phyloP scores from a whole-genome alignment of 2,797 vertebrate species.

The Holocentrus rufus region DNA sequence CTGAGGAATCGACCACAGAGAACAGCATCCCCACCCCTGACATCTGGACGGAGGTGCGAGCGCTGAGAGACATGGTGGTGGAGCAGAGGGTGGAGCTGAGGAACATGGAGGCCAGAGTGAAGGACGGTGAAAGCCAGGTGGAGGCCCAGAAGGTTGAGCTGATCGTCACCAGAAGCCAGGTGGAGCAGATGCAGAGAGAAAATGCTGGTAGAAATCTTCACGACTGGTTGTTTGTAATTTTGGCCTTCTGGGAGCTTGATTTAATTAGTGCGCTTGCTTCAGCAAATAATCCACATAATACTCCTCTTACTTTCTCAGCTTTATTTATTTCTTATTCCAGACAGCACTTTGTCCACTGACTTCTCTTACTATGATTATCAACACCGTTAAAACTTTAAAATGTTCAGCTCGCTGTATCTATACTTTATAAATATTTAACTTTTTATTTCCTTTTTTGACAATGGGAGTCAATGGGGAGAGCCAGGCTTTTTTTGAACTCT shows the following conservation, averaged over 20 bases:
- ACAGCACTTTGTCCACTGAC: too few relatives aligned
- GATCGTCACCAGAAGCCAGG: neutral
- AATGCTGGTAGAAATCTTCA: neutral
- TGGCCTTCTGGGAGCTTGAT: neutral
- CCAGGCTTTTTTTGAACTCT: too few relatives aligned
- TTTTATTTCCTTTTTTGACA: too few relatives aligned
- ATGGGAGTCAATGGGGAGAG: too few relatives aligned
- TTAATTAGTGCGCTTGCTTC: too few relatives aligned
- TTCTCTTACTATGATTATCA: too few relatives aligned
- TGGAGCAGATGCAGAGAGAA: slow-evolving; percentile 24
- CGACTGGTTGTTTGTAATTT: neutral
- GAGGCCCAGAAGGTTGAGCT: neutral
- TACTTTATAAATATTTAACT: too few relatives aligned
- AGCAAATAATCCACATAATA: too few relatives aligned
- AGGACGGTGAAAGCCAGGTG: neutral
- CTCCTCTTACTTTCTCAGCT: too few relatives aligned
- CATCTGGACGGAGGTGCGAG: slow-evolving; percentile 7
- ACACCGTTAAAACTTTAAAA: too few relatives aligned
- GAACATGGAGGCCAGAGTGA: slow-evolving; percentile 3
- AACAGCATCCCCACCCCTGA: neutral
- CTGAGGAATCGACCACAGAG: neutral
- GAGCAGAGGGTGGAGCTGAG: slow-evolving; percentile 9
- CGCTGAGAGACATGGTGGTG: slow-evolving; percentile 11
- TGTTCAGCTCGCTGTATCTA: too few relatives aligned
- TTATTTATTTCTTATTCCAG: too few relatives aligned